Base-by-base conservation (phyloP, 2,113 vertebrate genomes). In the Corynorhinus townsendii region DNA sequence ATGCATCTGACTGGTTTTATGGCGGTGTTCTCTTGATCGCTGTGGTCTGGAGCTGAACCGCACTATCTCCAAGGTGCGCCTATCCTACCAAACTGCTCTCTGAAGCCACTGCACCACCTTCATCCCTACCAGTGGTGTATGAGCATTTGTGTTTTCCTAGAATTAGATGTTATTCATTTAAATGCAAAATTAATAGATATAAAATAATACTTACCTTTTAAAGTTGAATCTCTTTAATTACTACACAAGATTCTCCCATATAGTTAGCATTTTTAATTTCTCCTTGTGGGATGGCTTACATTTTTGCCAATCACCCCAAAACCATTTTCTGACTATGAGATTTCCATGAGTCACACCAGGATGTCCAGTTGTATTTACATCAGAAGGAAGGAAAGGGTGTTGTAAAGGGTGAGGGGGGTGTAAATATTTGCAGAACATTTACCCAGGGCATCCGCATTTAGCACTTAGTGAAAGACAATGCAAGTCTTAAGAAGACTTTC, bases 181-280 rank as follows among this genome's bases (percentile, higher is more conserved):
- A 90, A 59, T 66, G 38, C 30, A 92, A 81, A 80, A 28, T 64
- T 75, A 59, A 80, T 66, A 76, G 14, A 49, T 85, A 81, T 76
- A 79, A 75, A 56, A 49, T 68, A 49, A 91, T 24, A 17, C 0
- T 28, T 10, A 82, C 9, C 28, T 73, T 92, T 94, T 68, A 40
- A 77, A 77, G 26, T 26, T 54, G 7, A 90, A 93, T 71, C 52
- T 83, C 71, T 56, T 95, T 47, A 56, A 45, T 83, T 69, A 52
- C 2, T 82, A 28, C 11, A 73, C 77, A 79, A 16, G 28, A 80
- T 64, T 73, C 6, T 86, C 15, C 54, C 14, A 45, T 64, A 38
- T 56, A 59, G 43, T 73, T 73, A 49, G 2, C 28, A 68, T 49
- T 30, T 86, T 43, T 45, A 56, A 84, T 72, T 69, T 96, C 68